These are phyloP conservation scores for Thalassophryne amazonica DNA, from an alignment of 2,797 vertebrate genomes.

Conservation along the genomic window DNA sequence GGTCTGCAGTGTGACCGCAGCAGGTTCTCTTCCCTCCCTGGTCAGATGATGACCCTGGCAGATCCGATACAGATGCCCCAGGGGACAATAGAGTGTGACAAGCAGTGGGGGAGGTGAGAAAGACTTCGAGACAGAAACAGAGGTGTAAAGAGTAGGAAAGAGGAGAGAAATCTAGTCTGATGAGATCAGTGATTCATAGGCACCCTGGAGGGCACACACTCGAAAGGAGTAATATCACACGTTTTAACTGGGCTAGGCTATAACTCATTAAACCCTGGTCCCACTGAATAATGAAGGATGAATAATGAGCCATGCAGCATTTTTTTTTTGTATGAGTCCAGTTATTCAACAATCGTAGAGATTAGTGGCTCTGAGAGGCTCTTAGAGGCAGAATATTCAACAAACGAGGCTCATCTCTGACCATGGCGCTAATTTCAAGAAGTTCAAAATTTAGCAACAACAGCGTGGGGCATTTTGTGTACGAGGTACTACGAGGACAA, in stretches of 20 bases:
- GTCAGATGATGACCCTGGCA: constrained; percentile 74
- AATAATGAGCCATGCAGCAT: no score
- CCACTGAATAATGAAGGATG: no score
- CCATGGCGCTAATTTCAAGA: no score
- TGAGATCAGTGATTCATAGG: constrained; percentile 77
- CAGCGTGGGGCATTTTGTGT: no score
- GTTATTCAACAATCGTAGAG: no score
- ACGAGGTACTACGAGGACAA: no score
- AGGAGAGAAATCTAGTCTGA: constrained; percentile 58
- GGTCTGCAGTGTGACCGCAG: constrained; percentile 48
- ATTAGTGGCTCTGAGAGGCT: no score
- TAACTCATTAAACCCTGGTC: constrained; percentile 80
- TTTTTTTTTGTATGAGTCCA: no score
- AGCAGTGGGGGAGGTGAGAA: constrained; percentile 48
- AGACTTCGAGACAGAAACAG: not conserved
- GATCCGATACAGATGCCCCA: constrained; percentile 68
- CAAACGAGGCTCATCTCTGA: no score
- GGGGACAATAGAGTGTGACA: constrained; percentile 67
- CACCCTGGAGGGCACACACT: constrained; percentile 72
- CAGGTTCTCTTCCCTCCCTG: constrained; percentile 54
- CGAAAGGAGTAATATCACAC: constrained; percentile 74
- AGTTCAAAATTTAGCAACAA: no score
- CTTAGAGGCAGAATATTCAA: no score
- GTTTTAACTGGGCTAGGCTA: constrained; percentile 72
- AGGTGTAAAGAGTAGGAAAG: constrained; percentile 6